Conservation (phyloP, 2,797 vertebrate species). For the Silurus aristotelis region DNA sequence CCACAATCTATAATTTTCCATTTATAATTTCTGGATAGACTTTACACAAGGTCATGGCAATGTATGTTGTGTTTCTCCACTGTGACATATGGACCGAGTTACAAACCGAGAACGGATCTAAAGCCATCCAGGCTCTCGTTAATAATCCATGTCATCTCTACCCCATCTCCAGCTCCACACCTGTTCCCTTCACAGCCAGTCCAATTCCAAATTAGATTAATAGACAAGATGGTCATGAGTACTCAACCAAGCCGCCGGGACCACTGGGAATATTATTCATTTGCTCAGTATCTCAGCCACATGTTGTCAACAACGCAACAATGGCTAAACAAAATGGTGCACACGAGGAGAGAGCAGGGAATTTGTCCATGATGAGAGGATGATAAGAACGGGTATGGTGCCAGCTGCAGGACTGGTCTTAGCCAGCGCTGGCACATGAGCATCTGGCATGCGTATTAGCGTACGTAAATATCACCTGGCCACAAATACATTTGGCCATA, state of each 20-base stretch:
- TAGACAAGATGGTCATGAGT: conserved; percentile 75
- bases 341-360: conserved; percentile 23
- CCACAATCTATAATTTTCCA: not conserved
- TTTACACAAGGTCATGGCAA: conserved; percentile 47
- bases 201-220: conserved; percentile 72
- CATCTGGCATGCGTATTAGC: conserved; percentile 63
- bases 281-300: conserved; percentile 78
- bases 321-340: conserved; percentile 72
- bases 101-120: conserved; percentile 61
- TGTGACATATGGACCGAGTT: conserved; percentile 65
- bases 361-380: conserved; percentile 42
- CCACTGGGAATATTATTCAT: conserved; percentile 72
- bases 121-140: conserved; percentile 66
- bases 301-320: conserved; percentile 76
- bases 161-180: conserved; percentile 65
- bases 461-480: conserved; percentile 71
- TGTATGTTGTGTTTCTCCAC: conserved; percentile 61
- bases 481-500: conserved; percentile 63
- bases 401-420: conserved; percentile 57
- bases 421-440: conserved; percentile 42
- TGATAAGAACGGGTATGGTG: conserved; percentile 56
- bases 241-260: conserved; percentile 68
- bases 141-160: conserved; percentile 72
- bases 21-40: not conserved
- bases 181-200: conserved; percentile 68